Evolutionary conservation across 2,888 invertebrate species (phyloP), one percentile per base, ranked within the genome.

Genomic region (Pyralis farinalis): DNA sequence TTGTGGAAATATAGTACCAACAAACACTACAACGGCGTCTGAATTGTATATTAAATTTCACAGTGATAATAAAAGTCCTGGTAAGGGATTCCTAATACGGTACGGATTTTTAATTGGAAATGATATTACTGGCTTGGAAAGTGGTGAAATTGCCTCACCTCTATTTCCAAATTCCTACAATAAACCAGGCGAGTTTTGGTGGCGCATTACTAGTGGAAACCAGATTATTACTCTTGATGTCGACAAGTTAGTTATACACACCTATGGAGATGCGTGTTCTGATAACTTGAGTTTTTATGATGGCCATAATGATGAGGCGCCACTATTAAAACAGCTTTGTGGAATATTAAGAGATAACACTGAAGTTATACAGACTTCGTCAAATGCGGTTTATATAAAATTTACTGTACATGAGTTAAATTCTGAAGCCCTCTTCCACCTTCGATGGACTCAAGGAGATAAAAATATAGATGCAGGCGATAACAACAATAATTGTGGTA

Each of bases 41-140:
- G 79, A 80, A 43, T 65, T 96, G 9, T 96, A 95, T 92, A 80
- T 97, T 1, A 93, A 93, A 67, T 97, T 97, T 67, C 92, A 93
- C 52, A 95, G 93, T 56, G 90, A 91, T 47, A 76, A 84, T 10
- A 81, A 85, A 49, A 85, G 85, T 1, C 90, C 91, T 1, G 91
- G 90, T 0, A 84, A 82, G 53, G 98, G 98, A 41, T 98, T 98
- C 71, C 63, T 93, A 35, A 93, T 94, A 0, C 91, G 93, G 53
- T 98, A 94, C 67, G 90, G 86, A 37, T 90, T 94, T 61, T 91
- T 92, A 29, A 92, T 91, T 61, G 93, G 94, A 21, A 94, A 93
- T 58, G 93, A 94, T 29, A 69, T 97, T 1, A 87, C 69, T 9
- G 95, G 94, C 2, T 58, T 73, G 7, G 74, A 85, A 0, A 70